Conservation (phyloP, 2,797 vertebrate genomes). For the Arctocebus calabarensis region DNA sequence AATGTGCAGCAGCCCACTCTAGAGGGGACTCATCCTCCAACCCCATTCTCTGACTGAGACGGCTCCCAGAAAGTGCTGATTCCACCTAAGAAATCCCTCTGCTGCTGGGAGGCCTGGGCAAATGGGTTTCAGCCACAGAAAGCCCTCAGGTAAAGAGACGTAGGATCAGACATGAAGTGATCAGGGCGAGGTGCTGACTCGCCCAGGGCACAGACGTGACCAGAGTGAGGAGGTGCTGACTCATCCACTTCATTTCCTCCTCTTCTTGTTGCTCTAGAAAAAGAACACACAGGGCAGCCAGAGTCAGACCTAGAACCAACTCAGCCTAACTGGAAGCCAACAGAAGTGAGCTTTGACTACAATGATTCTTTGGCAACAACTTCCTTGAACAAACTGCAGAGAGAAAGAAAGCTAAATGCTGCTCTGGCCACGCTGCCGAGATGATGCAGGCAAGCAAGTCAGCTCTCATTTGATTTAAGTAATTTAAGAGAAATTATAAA, state of each 20-base stretch:
- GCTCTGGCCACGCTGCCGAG: not conserved
- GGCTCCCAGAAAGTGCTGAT: not conserved
- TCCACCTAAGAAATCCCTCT: not conserved
- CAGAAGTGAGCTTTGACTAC: not conserved
- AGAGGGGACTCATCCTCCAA: not conserved
- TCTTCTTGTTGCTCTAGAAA: not conserved
- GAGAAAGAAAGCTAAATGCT: not conserved
- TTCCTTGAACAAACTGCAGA: not conserved
- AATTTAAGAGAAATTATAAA: conserved; percentile 7
- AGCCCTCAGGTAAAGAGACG: not conserved
- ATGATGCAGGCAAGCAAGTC: not conserved
- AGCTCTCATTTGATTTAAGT: not conserved
- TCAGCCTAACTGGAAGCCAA: not conserved
- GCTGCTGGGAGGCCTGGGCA: not conserved
- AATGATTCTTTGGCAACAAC: not conserved
- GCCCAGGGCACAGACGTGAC: too few species aligned
- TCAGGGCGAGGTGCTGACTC: too few species aligned
- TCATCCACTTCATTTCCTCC: not conserved
- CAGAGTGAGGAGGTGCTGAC: too few species aligned
- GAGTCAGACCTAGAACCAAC: not conserved
- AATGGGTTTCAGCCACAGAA: not conserved
- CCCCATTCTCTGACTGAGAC: not conserved
- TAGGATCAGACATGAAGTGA: fast-evolving
- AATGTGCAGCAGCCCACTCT: not conserved
- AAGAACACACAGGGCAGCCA: not conserved